Percentiles rank a stretch among this genome's conserved stretches.
These are phyloP conservation scores for Calvadosia cruxmelitensis DNA, from an alignment of 30 jellyfish, hydroid and myxozoan species.

Conservation along the genomic window DNA sequence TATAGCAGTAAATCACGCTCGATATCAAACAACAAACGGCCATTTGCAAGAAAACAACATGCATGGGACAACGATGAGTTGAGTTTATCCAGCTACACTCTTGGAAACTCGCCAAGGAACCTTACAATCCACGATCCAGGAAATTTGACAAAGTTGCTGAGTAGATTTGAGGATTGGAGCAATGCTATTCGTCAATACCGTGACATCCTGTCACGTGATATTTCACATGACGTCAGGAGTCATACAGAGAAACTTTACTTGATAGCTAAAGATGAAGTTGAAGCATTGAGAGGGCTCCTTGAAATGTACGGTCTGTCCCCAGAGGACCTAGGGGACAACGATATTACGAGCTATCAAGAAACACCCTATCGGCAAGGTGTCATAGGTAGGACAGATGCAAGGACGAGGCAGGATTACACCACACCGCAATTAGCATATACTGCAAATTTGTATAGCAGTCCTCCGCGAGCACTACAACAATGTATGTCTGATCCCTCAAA, in stretches of 20 bases:
- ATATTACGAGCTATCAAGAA: no score
- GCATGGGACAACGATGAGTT: no score
- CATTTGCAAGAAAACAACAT: no score
- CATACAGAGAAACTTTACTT: background rate
- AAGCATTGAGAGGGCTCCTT: background rate
- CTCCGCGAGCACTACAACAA: no score
- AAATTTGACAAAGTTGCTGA: background rate
- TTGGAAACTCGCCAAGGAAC: background rate
- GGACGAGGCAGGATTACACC: no score
- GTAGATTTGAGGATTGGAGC: background rate
- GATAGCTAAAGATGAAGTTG: background rate
- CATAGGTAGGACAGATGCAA: no score
- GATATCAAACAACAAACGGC: background rate
- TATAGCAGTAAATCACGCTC: background rate
- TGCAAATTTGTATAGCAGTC: no score
- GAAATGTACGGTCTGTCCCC: background rate
- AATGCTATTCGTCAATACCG: background rate
- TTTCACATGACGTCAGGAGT: background rate
- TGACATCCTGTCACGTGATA: background rate
- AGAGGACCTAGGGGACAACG: no score
- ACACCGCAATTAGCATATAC: no score
- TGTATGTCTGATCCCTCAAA: no score
- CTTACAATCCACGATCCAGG: background rate
- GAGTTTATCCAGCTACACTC: background rate
- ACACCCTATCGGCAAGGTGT: no score